phyloP scores from a whole-genome alignment of 2,797 vertebrate genomes.

The Eidolon dupreanum region DNA sequence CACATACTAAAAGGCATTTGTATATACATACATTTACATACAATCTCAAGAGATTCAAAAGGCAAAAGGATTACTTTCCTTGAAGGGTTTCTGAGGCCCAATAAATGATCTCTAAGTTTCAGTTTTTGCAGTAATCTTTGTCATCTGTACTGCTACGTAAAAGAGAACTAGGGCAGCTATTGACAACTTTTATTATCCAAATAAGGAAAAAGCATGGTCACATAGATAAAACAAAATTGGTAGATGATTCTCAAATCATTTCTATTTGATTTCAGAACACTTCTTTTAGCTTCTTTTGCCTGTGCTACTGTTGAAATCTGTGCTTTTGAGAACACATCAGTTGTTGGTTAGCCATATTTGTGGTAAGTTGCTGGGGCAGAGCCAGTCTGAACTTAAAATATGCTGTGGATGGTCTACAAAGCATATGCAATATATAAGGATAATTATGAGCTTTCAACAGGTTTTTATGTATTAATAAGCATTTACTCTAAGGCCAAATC shows the following conservation, averaged over 20 bases:
- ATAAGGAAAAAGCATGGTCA: background rate
- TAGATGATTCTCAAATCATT: background rate
- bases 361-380: background rate
- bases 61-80: background rate
- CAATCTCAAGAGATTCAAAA: background rate
- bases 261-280: constrained; percentile 25
- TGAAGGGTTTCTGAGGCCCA: background rate
- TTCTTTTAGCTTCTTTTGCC: background rate
- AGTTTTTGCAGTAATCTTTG: background rate
- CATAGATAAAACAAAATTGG: background rate
- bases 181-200: background rate
- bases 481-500: constrained; percentile 48
- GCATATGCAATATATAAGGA: background rate
- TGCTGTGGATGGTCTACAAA: background rate
- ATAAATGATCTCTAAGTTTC: background rate
- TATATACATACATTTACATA: background rate
- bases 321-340: background rate
- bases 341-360: background rate
- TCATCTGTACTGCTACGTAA: background rate
- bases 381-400: constrained; percentile 36
- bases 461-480: constrained; percentile 42
- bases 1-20: background rate
- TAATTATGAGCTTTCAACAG: background rate
- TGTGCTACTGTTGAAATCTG: background rate
- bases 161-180: background rate